phyloP scores from a whole-genome alignment of 2,888 invertebrate genomes.

The Drosophila cognata region DNA sequence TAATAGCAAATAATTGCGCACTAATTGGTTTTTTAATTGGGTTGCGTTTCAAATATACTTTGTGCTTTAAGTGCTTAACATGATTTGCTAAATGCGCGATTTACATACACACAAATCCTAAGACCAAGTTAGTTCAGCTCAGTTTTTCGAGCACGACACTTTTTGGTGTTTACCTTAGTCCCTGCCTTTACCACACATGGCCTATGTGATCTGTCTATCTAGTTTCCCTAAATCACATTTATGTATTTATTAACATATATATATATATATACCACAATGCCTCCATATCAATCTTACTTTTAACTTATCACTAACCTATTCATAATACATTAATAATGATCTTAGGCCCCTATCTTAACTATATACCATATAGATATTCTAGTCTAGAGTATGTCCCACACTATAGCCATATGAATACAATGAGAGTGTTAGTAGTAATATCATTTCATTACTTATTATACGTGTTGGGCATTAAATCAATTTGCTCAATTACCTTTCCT shows the following conservation, averaged over 20 bases:
- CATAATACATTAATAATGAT: too few relatives aligned
- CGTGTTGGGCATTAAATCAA: background rate
- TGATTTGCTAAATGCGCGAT: background rate
- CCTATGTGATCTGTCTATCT: background rate
- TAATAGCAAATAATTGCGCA: constrained; percentile 71
- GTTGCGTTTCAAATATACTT: background rate
- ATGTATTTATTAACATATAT: background rate
- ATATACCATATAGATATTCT: background rate
- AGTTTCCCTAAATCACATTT: background rate
- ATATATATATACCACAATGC: background rate
- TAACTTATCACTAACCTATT: too few relatives aligned
- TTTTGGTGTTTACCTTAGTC: background rate
- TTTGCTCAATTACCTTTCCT: background rate
- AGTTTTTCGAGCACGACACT: background rate
- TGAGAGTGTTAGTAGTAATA: background rate
- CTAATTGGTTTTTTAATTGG: constrained; percentile 65
- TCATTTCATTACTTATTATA: background rate
- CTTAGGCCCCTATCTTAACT: background rate
- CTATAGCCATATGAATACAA: background rate
- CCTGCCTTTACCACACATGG: background rate
- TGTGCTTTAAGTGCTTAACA: background rate
- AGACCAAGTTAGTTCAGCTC: background rate
- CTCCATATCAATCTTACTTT: background rate
- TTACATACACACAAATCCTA: background rate
- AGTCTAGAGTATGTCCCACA: background rate